These are phyloP conservation scores for Hesperia comma DNA, from an alignment of 2,888 invertebrate genomes.

Conservation along the genomic window DNA sequence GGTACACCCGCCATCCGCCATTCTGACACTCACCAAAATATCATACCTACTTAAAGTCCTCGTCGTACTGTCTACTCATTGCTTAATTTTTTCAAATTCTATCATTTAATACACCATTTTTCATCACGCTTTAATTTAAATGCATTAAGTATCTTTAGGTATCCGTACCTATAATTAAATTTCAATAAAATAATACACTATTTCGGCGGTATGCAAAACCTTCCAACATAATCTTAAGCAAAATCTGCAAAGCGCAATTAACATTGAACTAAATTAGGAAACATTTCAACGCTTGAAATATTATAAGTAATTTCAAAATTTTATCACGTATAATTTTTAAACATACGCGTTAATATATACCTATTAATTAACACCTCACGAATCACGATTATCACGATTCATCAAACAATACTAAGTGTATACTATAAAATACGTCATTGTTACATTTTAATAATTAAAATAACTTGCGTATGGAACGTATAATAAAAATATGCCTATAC, in stretches of 20 bases:
- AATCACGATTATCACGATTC: background rate
- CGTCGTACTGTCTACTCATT: too few species aligned
- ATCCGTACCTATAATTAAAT: too few species aligned
- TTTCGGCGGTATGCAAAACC: background rate
- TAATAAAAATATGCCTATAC: slow-evolving; percentile 20
- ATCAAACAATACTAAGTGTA: background rate
- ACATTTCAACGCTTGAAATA: slow-evolving; percentile 35
- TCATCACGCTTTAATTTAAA: too few species aligned
- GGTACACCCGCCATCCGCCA: too few species aligned
- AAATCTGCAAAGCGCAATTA: slow-evolving; percentile 20
- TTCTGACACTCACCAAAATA: too few species aligned
- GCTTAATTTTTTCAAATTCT: too few species aligned
- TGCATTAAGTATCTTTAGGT: too few species aligned
- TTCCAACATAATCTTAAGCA: slow-evolving; percentile 11
- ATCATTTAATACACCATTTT: too few species aligned
- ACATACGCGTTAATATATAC: background rate
- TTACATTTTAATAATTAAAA: slow-evolving; percentile 1
- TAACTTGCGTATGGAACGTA: slow-evolving; percentile 6
- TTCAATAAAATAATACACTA: too few species aligned
- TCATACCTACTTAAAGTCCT: too few species aligned
- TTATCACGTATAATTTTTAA: slow-evolving; percentile 11
- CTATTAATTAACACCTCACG: background rate
- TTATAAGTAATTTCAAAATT: slow-evolving; percentile 38
- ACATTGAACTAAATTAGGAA: slow-evolving; percentile 32
- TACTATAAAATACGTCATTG: background rate